Evolutionary conservation across 2,113 vertebrate genomes (phyloP).

Genomic region (Sinosuthora webbiana): DNA sequence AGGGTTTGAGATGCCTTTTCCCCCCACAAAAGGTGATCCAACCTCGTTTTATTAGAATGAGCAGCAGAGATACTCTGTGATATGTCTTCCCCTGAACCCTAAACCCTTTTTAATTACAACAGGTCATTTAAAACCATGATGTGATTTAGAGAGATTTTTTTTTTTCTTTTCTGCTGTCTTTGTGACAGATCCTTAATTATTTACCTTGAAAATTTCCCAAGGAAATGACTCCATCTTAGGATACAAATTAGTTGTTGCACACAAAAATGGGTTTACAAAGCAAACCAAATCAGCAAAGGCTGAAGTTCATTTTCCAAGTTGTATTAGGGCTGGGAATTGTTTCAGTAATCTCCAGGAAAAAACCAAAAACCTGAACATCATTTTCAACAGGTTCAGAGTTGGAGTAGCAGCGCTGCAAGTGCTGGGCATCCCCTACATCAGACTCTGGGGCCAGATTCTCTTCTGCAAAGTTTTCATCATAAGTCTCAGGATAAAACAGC

Average conservation of each 20-base stretch:
- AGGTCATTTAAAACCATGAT: background rate
- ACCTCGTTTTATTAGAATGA: background rate
- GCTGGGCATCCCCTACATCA: background rate
- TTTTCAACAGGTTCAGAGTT: background rate
- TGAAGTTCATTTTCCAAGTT: background rate
- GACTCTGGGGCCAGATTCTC: background rate
- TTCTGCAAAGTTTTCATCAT: background rate
- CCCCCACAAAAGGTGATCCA: background rate
- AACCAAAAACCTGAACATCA: accelerated
- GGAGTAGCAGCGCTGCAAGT: accelerated
- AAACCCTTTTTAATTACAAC: background rate
- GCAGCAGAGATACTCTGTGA: background rate
- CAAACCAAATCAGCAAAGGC: background rate
- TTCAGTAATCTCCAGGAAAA: background rate
- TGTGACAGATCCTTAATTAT: background rate
- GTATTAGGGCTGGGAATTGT: background rate
- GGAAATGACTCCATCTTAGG: background rate
- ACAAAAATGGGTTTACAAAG: background rate
- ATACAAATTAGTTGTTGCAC: background rate
- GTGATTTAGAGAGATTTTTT: background rate
- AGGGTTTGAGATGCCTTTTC: background rate
- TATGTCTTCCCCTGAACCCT: background rate
- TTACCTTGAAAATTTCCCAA: background rate
- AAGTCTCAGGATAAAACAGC: background rate
- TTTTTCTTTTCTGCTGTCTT: background rate